These are phyloP conservation scores for Copidosoma floridanum DNA, from an alignment of 1,140 invertebrate species.

Conservation along the genomic window DNA sequence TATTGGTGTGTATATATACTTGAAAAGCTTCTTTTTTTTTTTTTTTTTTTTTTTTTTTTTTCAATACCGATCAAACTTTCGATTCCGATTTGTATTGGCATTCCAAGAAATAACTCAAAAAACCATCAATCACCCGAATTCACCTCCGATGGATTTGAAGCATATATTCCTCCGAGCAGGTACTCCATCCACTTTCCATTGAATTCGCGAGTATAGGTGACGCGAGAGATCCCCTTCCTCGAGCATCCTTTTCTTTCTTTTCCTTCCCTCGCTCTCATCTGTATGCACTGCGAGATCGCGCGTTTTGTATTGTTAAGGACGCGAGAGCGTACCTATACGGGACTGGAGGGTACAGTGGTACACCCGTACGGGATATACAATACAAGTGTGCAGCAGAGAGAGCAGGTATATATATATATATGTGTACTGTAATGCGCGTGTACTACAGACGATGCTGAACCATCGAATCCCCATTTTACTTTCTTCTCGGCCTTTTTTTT, in stretches of 20 bases:
- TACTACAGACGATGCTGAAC: not conserved
- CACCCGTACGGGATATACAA: constrained; percentile 17
- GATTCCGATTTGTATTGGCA: too few relatives aligned
- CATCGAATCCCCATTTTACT: constrained; percentile 23
- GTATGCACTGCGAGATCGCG: constrained; percentile 2
- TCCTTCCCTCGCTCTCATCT: not conserved
- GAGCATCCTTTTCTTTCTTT: not conserved
- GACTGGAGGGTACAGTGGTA: too few relatives aligned
- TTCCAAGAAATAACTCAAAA: too few relatives aligned
- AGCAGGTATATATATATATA: not conserved
- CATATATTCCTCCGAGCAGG: too few relatives aligned
- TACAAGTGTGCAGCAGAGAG: not conserved
- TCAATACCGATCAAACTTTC: too few relatives aligned
- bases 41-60: too few relatives aligned
- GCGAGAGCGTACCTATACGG: not conserved
- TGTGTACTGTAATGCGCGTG: not conserved
- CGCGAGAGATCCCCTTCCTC: not conserved
- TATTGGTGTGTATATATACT: too few relatives aligned
- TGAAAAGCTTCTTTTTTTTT: too few relatives aligned
- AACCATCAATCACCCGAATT: too few relatives aligned
- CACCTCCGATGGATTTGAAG: too few relatives aligned
- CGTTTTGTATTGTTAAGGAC: constrained; percentile 20
- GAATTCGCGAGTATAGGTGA: too few relatives aligned
- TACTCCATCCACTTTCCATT: too few relatives aligned
- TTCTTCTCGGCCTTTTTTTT: not conserved